These are phyloP conservation scores for Linhomoeus sp. DNA, from an alignment of 2,888 invertebrate genomes.

Conservation along the genomic window DNA sequence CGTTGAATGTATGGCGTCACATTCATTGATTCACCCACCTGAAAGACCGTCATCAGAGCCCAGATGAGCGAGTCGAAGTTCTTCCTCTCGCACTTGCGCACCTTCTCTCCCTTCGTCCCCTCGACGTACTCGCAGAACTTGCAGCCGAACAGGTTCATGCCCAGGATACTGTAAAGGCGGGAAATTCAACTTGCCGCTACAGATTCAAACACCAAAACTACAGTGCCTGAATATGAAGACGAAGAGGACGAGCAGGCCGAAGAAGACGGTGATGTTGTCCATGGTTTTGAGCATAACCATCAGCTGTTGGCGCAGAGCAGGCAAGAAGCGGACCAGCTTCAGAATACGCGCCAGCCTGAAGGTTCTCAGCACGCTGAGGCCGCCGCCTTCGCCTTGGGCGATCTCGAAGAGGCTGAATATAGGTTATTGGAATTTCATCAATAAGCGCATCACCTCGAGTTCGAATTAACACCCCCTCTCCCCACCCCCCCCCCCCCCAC, in stretches of 20 bases:
- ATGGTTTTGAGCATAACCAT: slow-evolving; percentile 98
- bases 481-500: too few relatives aligned
- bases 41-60: slow-evolving; percentile 37
- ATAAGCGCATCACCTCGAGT: too few relatives aligned
- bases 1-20: too few relatives aligned
- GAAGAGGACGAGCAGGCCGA: slow-evolving; percentile 89
- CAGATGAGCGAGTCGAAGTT: slow-evolving; percentile 37
- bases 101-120: slow-evolving; percentile 37
- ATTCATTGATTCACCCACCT: slow-evolving; percentile 25
- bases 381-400: slow-evolving; percentile 45
- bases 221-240: slow-evolving; percentile 97
- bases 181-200: neutral
- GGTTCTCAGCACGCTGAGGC: slow-evolving; percentile 83
- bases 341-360: slow-evolving; percentile 88
- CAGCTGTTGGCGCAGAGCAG: slow-evolving; percentile 81
- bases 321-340: slow-evolving; percentile 74
- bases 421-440: too few relatives aligned
- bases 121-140: slow-evolving; percentile 82
- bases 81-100: slow-evolving; percentile 35
- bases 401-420: slow-evolving; percentile 38
- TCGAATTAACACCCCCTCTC: too few relatives aligned
- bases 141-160: slow-evolving; percentile 99
- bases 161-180: slow-evolving; percentile 61
- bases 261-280: slow-evolving; percentile 99
- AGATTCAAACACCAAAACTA: too few relatives aligned